These are phyloP conservation scores for Archips crataeganus DNA, from an alignment of 2,888 invertebrate genomes.

Conservation along the genomic window DNA sequence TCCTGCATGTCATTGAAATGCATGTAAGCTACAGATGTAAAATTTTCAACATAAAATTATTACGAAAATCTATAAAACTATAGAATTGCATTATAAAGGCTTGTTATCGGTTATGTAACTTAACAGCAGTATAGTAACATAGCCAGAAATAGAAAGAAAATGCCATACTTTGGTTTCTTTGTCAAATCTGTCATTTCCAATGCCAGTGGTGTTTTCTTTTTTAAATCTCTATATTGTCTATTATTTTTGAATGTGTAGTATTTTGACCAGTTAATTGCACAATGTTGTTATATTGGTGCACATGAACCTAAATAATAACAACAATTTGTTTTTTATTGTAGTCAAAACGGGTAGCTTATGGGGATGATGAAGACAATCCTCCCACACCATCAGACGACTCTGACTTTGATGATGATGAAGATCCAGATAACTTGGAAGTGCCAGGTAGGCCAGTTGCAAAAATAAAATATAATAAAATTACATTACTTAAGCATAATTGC, in stretches of 20 bases:
- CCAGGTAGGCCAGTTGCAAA: constrained; percentile 86
- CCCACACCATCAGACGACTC: constrained; percentile 81
- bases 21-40: constrained; percentile 25
- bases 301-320: neutral
- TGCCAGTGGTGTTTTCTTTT: constrained; percentile 22
- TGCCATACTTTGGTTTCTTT: constrained; percentile 39
- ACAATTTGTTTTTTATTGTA: constrained; percentile 49
- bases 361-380: constrained; percentile 75
- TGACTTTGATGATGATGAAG: constrained; percentile 95
- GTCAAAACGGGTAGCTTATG: constrained; percentile 74
- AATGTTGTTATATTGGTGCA: constrained; percentile 11
- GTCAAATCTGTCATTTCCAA: constrained; percentile 37
- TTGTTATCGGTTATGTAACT: constrained; percentile 79
- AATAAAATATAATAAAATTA: neutral
- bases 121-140: constrained; percentile 60
- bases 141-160: constrained; percentile 55
- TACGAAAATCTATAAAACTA: constrained; percentile 59
- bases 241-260: constrained; percentile 1
- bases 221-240: constrained; percentile 2
- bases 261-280: constrained; percentile 9
- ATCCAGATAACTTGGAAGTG: constrained; percentile 96
- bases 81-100: constrained; percentile 73
- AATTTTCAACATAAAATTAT: constrained; percentile 47
- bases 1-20: constrained; percentile 38
- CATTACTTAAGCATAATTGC: neutral